Percentiles rank a stretch among this genome's conserved stretches.
Evolutionary conservation across 2,888 invertebrate species (phyloP).

Genomic region (Nomada fabriciana): DNA sequence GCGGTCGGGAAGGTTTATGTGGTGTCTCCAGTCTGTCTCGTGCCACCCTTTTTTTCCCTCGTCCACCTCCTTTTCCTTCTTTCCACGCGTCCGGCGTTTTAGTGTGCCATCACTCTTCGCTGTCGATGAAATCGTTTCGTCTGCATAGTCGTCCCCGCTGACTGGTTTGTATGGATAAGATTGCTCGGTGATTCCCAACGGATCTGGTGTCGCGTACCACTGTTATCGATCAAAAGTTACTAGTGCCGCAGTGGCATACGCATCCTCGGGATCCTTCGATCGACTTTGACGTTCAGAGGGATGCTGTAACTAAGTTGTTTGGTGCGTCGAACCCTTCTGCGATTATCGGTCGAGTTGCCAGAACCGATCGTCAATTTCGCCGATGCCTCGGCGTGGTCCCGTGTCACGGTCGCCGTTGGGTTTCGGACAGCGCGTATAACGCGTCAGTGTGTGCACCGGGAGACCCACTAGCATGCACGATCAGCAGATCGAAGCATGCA

Average conservation of each 20-base stretch:
- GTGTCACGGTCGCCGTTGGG: neutral
- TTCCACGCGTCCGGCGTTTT: slow-evolving; percentile 33
- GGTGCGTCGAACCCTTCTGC: neutral
- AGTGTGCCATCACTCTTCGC: slow-evolving; percentile 26
- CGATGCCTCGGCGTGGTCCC: neutral
- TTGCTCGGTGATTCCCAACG: neutral
- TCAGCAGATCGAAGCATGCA: slow-evolving; percentile 52
- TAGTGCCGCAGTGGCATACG: neutral
- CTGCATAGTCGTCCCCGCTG: neutral
- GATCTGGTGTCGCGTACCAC: neutral
- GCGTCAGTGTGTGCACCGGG: slow-evolving; percentile 37
- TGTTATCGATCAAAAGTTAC: neutral
- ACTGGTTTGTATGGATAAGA: neutral
- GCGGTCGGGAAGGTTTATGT: slow-evolving; percentile 81
- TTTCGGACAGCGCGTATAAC: slow-evolving; percentile 41
- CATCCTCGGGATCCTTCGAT: neutral
- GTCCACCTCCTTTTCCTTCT: slow-evolving; percentile 32
- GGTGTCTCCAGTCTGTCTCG: slow-evolving; percentile 74
- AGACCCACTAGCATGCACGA: slow-evolving; percentile 38
- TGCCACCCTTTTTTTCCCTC: slow-evolving; percentile 56
- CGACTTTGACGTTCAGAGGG: neutral
- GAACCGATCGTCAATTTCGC: neutral
- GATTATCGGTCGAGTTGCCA: slow-evolving; percentile 30
- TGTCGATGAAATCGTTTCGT: slow-evolving; percentile 43
- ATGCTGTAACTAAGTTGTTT: neutral